Base-by-base conservation (phyloP, 2,888 invertebrate genomes). In the Hesperia comma region DNA sequence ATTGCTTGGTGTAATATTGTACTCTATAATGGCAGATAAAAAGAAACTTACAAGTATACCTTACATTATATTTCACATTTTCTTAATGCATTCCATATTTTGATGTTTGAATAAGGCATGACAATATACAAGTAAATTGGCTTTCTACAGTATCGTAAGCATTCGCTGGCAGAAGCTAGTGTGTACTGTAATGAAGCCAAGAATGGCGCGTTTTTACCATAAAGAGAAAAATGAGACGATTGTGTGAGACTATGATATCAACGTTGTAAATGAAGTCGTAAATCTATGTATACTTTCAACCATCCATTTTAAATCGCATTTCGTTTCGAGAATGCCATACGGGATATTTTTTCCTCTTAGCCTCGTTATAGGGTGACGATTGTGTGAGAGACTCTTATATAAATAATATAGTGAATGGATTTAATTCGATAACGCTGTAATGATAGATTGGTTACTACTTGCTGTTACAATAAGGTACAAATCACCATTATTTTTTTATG, bases 261-360 rank as follows among this genome's bases (percentile, higher is more conserved):
- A 40, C 19, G 58, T 41, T 32, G 53, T 58, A 64, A 64, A 64
- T 64, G 64, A 58, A 58, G 64, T 21, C 58, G 58, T 64, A 64
- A 64, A 64, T 64, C 64, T 64, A 41, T 49, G 49, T 49, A 49
- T 53, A 53, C 58, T 64, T 64, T 53, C 51, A 58, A 64, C 58
- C 41, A 64, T 58, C 33, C 17, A 58, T 57, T 41, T 64, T 49
- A 53, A 64, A 58, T 58, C n/a, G 33, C 57, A 51, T 53, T 40
- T 33, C 40, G 53, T 58, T 64, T 64, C 58, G 58, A 51, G 32
- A 10, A 12, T 46, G 58, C 40, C 64, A 63, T 57, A 57, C 40
- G 41, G 51, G 33, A 33, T 17, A 58, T 41, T 64, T 64, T 63
- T 63, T 56, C 15, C 46, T 43, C 19, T 2, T n/a, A 6, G 14